Conservation (phyloP, 2,113 vertebrate species). For the Phyllostomus hastatus region DNA sequence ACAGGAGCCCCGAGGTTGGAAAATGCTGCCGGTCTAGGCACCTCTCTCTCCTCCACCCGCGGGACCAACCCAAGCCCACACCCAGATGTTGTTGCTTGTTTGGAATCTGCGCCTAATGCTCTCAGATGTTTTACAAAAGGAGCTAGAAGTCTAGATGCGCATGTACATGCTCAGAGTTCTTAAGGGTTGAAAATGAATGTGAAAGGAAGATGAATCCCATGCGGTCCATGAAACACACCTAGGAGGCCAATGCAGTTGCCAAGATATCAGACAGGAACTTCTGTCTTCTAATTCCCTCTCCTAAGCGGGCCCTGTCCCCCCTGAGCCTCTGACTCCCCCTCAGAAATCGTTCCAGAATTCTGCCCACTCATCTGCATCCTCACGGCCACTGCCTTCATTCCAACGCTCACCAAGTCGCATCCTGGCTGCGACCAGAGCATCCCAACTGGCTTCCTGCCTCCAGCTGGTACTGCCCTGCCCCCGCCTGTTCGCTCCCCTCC, state of each 20-base stretch:
- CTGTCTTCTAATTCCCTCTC: background rate
- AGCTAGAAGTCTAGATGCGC: background rate
- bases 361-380: rapidly evolving
- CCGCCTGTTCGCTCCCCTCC: too few species aligned
- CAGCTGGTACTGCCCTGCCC: rapidly evolving
- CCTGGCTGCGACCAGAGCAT: background rate
- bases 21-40: rapidly evolving
- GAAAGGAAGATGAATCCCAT: background rate
- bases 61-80: background rate
- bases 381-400: background rate
- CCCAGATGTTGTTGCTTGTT: background rate
- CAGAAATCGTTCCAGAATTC: background rate
- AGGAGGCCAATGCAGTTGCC: background rate
- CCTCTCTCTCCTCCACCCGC: too few species aligned
- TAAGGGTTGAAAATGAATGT: background rate
- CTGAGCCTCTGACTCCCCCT: background rate
- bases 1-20: background rate
- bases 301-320: background rate
- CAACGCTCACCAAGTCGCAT: rapidly evolving
- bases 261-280: background rate
- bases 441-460: background rate
- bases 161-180: background rate
- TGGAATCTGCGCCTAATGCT: background rate
- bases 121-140: background rate
- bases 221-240: background rate